Percentiles rank a stretch among this genome's conserved stretches.
These are phyloP conservation scores for Lethocerus indicus DNA, from an alignment of 1,140 invertebrate species.

Conservation along the genomic window DNA sequence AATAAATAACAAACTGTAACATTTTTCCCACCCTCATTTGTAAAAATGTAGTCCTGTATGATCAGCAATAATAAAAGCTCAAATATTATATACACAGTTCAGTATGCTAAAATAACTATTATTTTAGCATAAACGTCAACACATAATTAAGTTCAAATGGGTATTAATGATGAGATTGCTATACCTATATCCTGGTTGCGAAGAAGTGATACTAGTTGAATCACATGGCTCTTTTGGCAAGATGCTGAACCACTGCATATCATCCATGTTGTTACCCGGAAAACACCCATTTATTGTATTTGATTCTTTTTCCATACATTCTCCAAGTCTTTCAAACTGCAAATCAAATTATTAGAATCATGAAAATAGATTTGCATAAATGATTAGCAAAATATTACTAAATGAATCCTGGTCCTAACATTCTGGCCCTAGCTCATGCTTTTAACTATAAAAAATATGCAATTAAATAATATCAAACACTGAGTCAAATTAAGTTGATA, in stretches of 20 bases:
- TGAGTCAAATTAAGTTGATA: too few relatives aligned
- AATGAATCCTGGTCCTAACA: neutral
- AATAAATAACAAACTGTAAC: neutral
- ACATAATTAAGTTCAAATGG: too few relatives aligned
- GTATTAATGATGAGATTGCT: too few relatives aligned
- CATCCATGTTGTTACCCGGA: conserved; percentile 7
- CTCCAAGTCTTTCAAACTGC: conserved; percentile 17
- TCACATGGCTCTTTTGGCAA: conserved; percentile 42
- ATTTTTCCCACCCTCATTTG: too few relatives aligned
- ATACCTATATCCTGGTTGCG: conserved; percentile 15
- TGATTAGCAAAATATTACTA: neutral
- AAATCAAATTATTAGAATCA: neutral
- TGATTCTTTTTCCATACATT: conserved; percentile 16
- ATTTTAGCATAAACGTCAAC: too few relatives aligned
- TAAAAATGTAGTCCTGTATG: too few relatives aligned
- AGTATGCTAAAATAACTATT: too few relatives aligned
- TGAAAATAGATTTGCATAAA: neutral
- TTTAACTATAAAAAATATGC: neutral
- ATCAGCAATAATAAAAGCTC: too few relatives aligned
- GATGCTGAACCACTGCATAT: conserved; percentile 37
- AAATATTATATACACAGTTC: too few relatives aligned
- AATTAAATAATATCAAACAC: neutral
- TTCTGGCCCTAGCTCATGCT: neutral
- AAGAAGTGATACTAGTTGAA: conserved; percentile 21
- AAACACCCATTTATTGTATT: conserved; percentile 13